Evolutionary conservation across 2,797 vertebrate genomes (phyloP), one percentile per base, ranked within the genome.

Genomic region (Hyperoplus lanceolatus): DNA sequence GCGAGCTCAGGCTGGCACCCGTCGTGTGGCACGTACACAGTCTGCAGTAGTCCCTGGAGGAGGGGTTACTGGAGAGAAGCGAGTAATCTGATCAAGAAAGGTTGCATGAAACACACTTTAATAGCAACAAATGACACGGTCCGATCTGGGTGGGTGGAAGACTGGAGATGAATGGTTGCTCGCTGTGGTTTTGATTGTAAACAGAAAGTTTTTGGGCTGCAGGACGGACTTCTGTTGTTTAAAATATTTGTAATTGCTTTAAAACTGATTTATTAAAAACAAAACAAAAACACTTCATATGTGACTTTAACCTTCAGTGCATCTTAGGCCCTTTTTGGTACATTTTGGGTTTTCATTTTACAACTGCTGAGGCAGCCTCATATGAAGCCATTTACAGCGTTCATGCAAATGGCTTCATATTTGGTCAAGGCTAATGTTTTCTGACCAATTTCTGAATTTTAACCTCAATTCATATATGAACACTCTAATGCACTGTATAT

Each of bases 1-100:
- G 18, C 69, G 45, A 66, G 66, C 80, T 79, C 56, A 75, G 78
- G 51, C 75, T 87, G 88, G 87, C 86, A 90, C 84, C 83, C 66
- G 84, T 77, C 67, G 57, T 79, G 57, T 66, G 54, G 88, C 92
- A 94, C 93, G 92, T 93, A 93, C 91, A 82, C 92, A 91, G 78
- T 88, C 89, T 87, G 88, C 88, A 83, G 55, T 57, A 83, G 75
- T 91, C 89, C 88, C 87, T 51, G 68, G 81, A 80, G 82, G 85
- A 81, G 87, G 77, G 62, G 83, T 85, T 87, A 66, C 50, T 79
- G 72, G 16, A 72, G 75, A 85, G 81, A 59, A 49, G 65, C 43
- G 39, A 68, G 66, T 83, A 85, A 85, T 90, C 80, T 84, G 89
- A 86, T 81, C 61, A 73, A 87, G 43, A 89, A 81, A 85, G 61